A percentile compares a stretch with the other conserved stretches of the same genome.
These are phyloP conservation scores for Sitophilus oryzae DNA, from an alignment of 1,140 invertebrate species.

Conservation along the genomic window DNA sequence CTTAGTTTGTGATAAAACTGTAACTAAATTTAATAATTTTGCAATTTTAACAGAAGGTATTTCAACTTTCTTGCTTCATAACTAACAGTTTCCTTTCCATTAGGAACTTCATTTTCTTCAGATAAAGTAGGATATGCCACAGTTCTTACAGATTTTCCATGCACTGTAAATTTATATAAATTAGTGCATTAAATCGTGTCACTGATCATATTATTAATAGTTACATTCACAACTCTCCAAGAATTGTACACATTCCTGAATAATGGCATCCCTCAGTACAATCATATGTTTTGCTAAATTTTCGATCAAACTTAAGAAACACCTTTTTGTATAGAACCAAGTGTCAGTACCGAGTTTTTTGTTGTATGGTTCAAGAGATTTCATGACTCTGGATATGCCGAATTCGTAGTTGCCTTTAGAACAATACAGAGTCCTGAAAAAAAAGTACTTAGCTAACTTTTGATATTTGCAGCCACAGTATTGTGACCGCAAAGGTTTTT, in stretches of 20 bases:
- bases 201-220: slow-evolving; percentile 19
- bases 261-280: slow-evolving; percentile 77
- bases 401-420: slow-evolving; percentile 99
- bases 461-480: background rate
- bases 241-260: slow-evolving; percentile 88
- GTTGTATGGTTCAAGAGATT: slow-evolving; percentile 91
- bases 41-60: slow-evolving; percentile 70
- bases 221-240: slow-evolving; percentile 82
- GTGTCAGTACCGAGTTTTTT: slow-evolving; percentile 94
- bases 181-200: background rate
- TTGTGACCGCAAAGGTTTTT: background rate
- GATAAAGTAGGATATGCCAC: slow-evolving; percentile 76
- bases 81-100: slow-evolving; percentile 87
- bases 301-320: slow-evolving; percentile 88
- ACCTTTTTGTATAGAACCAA: slow-evolving; percentile 96
- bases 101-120: slow-evolving; percentile 59
- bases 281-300: slow-evolving; percentile 89
- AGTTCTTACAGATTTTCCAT: slow-evolving; percentile 80
- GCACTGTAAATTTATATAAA: slow-evolving; percentile 69
- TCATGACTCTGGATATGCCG: slow-evolving; percentile 96
- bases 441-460: slow-evolving; percentile 11
- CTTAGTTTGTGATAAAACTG: no score
- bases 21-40: slow-evolving; percentile 48
- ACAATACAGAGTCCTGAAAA: slow-evolving; percentile 83
- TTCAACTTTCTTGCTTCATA: slow-evolving; percentile 86